Percentiles rank a stretch among this genome's conserved stretches.
Evolutionary conservation across 2,797 vertebrate species (phyloP).

Genomic region (Erpetoichthys calabaricus): DNA sequence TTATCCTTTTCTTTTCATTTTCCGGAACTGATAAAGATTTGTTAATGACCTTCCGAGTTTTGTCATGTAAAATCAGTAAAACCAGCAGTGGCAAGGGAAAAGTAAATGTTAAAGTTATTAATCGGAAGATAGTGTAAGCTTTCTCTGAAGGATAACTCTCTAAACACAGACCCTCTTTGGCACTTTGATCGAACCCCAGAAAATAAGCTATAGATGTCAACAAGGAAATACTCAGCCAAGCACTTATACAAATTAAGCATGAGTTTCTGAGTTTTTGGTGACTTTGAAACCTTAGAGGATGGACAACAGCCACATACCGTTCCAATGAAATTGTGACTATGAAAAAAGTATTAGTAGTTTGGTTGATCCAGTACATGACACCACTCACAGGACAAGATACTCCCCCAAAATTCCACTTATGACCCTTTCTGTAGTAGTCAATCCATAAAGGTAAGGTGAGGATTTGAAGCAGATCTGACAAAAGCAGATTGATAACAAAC

Average conservation of each 20-base stretch:
- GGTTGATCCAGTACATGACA: constrained; percentile 6
- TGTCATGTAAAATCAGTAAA: constrained; percentile 14
- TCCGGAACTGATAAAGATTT: constrained; percentile 2
- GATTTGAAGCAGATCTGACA: constrained; percentile 24
- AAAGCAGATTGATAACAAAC: constrained; percentile 25
- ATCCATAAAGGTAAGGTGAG: constrained; percentile 24
- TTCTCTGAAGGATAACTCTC: constrained; percentile 24
- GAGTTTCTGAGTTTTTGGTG: constrained; percentile 14
- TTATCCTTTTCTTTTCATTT: constrained; percentile 10
- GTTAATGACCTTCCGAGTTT: constrained; percentile 4
- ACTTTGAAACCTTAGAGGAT: constrained; percentile 18
- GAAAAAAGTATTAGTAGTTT: constrained; percentile 17
- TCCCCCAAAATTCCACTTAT: constrained; percentile 19
- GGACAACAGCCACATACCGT: constrained; percentile 21
- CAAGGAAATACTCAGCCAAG: constrained; percentile 16
- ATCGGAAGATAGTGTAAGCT: constrained; percentile 18
- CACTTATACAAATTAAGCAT: constrained; percentile 9
- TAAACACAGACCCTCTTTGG: constrained; percentile 18
- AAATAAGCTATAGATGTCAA: constrained; percentile 12
- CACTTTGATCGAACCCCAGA: constrained; percentile 8
- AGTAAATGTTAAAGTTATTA: constrained; percentile 22
- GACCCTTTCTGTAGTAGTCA: constrained; percentile 22
- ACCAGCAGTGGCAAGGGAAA: constrained; percentile 24
- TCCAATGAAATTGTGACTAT: constrained; percentile 25
- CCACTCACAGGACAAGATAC: neutral